phyloP scores from a whole-genome alignment of 2,113 vertebrate species.

The Alaudala cheleensis region DNA sequence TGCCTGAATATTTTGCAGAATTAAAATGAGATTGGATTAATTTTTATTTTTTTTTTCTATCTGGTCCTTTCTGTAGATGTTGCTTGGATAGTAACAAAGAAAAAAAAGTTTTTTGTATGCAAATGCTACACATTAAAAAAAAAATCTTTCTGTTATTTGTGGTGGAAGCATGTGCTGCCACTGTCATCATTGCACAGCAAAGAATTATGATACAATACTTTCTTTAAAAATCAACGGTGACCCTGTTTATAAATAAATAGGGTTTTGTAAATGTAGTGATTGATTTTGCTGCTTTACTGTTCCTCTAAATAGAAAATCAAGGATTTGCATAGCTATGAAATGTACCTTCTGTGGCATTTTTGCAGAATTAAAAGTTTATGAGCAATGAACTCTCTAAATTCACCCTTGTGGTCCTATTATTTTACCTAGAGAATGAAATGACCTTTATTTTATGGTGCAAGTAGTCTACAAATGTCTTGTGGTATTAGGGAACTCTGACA shows the following conservation, averaged over 20 bases:
- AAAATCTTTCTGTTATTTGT: neutral
- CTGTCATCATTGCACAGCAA: neutral
- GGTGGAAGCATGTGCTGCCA: neutral
- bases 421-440: neutral
- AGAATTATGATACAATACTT: neutral
- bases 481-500: neutral
- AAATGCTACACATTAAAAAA: neutral
- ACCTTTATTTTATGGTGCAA: slow-evolving; percentile 20
- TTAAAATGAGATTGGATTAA: neutral
- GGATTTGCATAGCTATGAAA: neutral
- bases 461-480: neutral
- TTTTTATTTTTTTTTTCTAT: neutral
- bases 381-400: neutral
- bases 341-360: neutral
- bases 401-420: neutral
- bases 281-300: neutral
- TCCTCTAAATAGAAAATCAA: neutral
- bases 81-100: neutral
- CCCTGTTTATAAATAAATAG: neutral
- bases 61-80: neutral
- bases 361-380: neutral
- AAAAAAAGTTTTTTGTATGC: neutral
- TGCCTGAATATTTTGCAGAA: neutral
- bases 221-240: neutral
- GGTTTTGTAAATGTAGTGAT: neutral